Base-by-base conservation (phyloP, 2,888 invertebrate genomes). In the Lumbricus terrestris region DNA sequence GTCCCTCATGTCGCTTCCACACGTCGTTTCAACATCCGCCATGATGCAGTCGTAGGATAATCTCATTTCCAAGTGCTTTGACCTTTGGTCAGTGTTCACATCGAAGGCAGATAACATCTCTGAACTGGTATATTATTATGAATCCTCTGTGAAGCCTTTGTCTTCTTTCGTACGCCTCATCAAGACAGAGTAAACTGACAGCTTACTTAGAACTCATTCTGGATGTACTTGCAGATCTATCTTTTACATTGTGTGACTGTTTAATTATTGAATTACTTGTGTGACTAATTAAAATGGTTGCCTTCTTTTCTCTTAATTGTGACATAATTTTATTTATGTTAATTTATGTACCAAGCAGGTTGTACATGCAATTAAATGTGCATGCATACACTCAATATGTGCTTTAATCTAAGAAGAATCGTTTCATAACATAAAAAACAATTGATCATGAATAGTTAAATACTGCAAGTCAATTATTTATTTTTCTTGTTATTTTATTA, bases 51-150 rank as follows among this genome's bases (percentile, higher is more conserved):
- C 69, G 29, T 69, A 69, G 69, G 69, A n/a, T n/a, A 69, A 69
- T 69, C 47, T 11, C 8, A 47, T 47, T 47, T 69, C 69, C 69
- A 69, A n/a, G n/a, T 69, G 69, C 29, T 69, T 0, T n/a, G n/a
- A 69, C 69, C n/a, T n/a, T 69, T 69, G 69, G n/a, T 69, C 69
- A 69, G 69, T 69, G 69, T 69, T 69, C 69, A 69, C 69, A 69
- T 69, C n/a, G 29, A 69, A 69, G n/a, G 69, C 69, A 69, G 69
- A 69, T 69, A 69, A 69, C 69, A 69, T 69, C 69, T 69, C n/a
- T n/a, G n/a, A 69, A 69, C 69, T 69, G 8, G 29, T n/a, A 69
- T n/a, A 69, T 1, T 69, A n/a, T 11, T 69, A n/a, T n/a, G 69
- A 69, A 69, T 29, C 69, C 29, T 69, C 69, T 69, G 29, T 69